A percentile compares a stretch with the other conserved stretches of the same genome.
Evolutionary conservation across 1,140 invertebrate species (phyloP).

Genomic region (Micrasema longulum): DNA sequence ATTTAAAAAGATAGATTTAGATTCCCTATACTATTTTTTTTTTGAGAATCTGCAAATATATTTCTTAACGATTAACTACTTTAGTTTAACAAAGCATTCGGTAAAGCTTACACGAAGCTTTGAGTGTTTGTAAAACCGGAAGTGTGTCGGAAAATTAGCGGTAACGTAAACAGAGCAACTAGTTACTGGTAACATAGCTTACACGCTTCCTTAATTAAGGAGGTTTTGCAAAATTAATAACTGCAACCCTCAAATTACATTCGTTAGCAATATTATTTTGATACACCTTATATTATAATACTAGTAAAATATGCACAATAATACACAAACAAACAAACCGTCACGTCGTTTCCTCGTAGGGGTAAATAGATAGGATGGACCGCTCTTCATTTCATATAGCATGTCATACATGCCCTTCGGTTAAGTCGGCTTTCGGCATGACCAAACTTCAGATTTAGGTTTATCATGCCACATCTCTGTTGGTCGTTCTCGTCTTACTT

Average conservation of each 20-base stretch:
- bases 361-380: neutral
- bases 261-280: neutral
- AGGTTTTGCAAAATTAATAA: constrained; percentile 19
- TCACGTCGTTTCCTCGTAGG: neutral
- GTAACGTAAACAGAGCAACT: constrained; percentile 8
- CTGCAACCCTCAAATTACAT: neutral
- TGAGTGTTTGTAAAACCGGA: constrained; percentile 19
- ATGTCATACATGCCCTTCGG: neutral
- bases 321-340: no score
- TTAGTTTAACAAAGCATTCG: no score
- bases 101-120: neutral
- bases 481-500: no score
- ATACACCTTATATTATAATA: neutral
- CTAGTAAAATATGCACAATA: neutral
- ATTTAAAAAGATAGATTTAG: no score
- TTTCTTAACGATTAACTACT: no score
- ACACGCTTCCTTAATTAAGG: constrained; percentile 4
- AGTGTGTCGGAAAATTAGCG: constrained; percentile 35
- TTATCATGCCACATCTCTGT: no score
- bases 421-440: no score
- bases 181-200: constrained; percentile 19
- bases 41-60: no score
- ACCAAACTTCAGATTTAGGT: no score
- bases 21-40: no score
- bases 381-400: neutral